A percentile compares a stretch with the other conserved stretches of the same genome.
Evolutionary conservation across 2,113 vertebrate species (phyloP).

Genomic region (Manacus vitellinus): DNA sequence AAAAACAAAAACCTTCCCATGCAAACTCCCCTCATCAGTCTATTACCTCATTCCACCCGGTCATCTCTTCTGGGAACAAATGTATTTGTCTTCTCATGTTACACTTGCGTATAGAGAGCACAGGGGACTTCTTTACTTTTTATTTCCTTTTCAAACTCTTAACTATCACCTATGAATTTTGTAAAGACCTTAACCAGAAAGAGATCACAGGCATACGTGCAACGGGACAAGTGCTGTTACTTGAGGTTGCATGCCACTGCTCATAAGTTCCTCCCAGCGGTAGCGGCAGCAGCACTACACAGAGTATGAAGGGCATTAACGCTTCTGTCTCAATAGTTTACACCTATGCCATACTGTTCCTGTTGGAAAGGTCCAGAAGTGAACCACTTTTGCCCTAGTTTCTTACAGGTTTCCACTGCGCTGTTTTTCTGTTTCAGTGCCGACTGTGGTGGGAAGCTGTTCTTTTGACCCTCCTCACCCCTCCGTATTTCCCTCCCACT

Average conservation of each 20-base stretch:
- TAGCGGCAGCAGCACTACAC: background rate
- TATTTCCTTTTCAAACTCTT: background rate
- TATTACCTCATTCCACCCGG: background rate
- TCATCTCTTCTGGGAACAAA: constrained; percentile 3
- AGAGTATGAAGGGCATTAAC: background rate
- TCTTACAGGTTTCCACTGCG: background rate
- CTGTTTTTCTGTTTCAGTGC: background rate
- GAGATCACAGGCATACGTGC: background rate
- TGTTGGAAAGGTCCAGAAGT: background rate
- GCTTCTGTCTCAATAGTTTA: background rate
- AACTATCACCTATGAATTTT: background rate
- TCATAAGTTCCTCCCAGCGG: background rate
- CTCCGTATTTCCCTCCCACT: background rate
- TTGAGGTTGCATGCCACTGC: background rate
- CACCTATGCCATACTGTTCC: background rate
- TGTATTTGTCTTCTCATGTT: constrained; percentile 11
- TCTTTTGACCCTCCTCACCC: background rate
- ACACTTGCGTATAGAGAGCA: background rate
- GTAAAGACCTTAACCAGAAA: background rate
- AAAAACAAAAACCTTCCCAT: background rate
- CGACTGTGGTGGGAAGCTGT: fast-evolving
- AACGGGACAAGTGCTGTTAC: background rate
- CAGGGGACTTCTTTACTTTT: background rate
- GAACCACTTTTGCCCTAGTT: background rate
- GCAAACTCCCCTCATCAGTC: background rate